Evolutionary conservation across 1,140 invertebrate genomes (phyloP).

Genomic region (Riptortus pedestris): DNA sequence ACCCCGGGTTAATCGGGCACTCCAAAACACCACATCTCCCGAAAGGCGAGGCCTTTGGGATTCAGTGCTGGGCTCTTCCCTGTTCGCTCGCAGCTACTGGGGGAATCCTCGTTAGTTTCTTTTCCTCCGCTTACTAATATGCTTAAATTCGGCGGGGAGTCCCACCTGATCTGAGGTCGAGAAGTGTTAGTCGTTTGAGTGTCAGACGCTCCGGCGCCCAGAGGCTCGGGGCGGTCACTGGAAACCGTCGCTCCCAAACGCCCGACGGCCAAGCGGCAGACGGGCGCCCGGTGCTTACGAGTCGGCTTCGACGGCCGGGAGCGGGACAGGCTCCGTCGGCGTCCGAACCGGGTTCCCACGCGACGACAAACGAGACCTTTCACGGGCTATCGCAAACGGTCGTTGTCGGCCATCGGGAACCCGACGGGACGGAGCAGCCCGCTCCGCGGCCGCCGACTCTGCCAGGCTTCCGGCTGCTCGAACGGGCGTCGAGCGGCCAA

Average conservation of each 20-base stretch:
- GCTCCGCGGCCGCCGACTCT: no score
- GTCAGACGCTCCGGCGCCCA: neutral
- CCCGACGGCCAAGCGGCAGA: no score
- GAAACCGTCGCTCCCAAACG: no score
- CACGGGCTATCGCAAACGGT: neutral
- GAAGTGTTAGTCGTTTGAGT: neutral
- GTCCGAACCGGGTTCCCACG: no score
- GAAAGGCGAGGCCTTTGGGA: slow-evolving; percentile 35
- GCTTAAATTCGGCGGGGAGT: slow-evolving; percentile 75
- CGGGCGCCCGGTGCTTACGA: no score
- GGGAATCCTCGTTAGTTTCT: slow-evolving; percentile 83
- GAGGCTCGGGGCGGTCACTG: no score
- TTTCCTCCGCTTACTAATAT: slow-evolving; percentile 87
- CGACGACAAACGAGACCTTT: no score
- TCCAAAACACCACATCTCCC: slow-evolving; percentile 59
- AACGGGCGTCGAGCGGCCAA: no score
- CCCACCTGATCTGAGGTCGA: slow-evolving; percentile 57
- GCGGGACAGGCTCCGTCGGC: neutral
- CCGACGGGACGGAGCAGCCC: neutral
- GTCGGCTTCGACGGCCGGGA: neutral
- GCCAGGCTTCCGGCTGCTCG: neutral
- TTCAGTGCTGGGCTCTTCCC: slow-evolving; percentile 61
- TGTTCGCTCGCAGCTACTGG: slow-evolving; percentile 77
- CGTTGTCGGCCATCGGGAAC: neutral
- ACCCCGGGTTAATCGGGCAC: slow-evolving; percentile 39